Evolutionary conservation across 2,888 invertebrate genomes (phyloP).

Genomic region (Hyposoter didymator): DNA sequence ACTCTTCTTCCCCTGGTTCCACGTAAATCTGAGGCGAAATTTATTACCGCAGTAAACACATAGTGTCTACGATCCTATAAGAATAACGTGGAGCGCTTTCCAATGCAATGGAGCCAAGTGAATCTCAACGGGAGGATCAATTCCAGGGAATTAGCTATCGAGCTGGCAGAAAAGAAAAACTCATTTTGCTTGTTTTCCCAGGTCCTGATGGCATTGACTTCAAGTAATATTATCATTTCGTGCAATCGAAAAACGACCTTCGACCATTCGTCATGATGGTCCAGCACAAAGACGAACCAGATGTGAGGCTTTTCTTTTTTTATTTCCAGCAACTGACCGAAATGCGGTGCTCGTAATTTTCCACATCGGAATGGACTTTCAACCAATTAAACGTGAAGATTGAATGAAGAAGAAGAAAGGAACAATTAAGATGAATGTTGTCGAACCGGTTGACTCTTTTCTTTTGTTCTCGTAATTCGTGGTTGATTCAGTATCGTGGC

Average conservation of each 20-base stretch:
- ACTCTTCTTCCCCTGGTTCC: constrained; percentile 19
- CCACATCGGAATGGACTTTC: not conserved
- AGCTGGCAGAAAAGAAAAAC: constrained; percentile 8
- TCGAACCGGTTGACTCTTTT: constrained; percentile 47
- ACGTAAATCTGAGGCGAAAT: constrained; percentile 76
- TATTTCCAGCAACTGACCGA: not conserved
- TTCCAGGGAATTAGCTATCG: constrained; percentile 29
- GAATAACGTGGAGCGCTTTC: constrained; percentile 42
- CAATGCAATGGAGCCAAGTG: constrained; percentile 41
- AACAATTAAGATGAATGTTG: constrained; percentile 43
- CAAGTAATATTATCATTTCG: not conserved
- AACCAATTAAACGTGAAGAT: constrained; percentile 11
- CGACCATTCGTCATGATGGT: not conserved
- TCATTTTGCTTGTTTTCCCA: constrained; percentile 1
- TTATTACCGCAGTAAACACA: constrained; percentile 78
- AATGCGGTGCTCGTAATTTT: not conserved
- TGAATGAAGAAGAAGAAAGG: constrained; percentile 2
- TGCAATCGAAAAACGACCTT: not conserved
- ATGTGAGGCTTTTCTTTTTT: not conserved
- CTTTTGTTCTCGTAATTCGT: constrained; percentile 34
- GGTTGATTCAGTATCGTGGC: constrained; percentile 56
- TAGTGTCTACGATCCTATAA: constrained; percentile 58
- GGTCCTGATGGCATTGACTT: not conserved
- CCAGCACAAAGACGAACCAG: not conserved
- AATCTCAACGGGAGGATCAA: constrained; percentile 49